A percentile compares a stretch with the other conserved stretches of the same genome.
Conservation (phyloP, 2,888 invertebrate species). For the Drosophila neotestacea region DNA sequence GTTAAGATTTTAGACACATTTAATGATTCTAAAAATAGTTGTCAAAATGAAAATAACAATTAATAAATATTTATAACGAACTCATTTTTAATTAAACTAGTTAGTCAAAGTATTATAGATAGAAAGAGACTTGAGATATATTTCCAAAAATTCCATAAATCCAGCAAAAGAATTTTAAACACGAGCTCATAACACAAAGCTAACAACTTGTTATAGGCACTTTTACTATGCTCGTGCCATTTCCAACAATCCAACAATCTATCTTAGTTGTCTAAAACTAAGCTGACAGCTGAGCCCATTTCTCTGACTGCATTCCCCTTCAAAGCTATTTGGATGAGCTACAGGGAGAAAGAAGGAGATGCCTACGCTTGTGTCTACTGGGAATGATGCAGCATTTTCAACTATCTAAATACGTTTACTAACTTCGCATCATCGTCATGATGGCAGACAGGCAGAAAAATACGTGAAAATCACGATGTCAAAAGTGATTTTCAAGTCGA, state of each 20-base stretch:
- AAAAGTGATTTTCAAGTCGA: conserved; percentile 52
- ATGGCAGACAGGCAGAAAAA: conserved; percentile 41
- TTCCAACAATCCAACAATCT: conserved; percentile 9
- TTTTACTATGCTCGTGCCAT: conserved; percentile 13
- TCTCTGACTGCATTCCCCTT: not conserved
- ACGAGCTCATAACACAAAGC: not conserved
- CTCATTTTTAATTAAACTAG: too few species aligned
- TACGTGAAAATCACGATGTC: conserved; percentile 52
- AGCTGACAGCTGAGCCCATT: conserved; percentile 33
- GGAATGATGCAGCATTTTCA: conserved; percentile 53
- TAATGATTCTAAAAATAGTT: too few species aligned
- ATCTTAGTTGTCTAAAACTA: conserved; percentile 4
- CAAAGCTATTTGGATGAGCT: not conserved
- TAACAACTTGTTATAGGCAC: conserved; percentile 3
- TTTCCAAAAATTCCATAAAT: too few species aligned
- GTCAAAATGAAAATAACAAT: too few species aligned
- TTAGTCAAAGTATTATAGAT: too few species aligned
- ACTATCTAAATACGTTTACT: conserved; percentile 17
- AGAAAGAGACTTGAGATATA: too few species aligned
- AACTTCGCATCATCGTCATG: conserved; percentile 14
- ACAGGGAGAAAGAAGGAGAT: not conserved
- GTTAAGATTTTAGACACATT: too few species aligned
- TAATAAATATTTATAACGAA: too few species aligned
- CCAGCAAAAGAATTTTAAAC: not conserved
- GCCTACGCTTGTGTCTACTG: conserved; percentile 12